Base-by-base conservation (phyloP, 2,797 vertebrate genomes). In the Sebastes iracundus region DNA sequence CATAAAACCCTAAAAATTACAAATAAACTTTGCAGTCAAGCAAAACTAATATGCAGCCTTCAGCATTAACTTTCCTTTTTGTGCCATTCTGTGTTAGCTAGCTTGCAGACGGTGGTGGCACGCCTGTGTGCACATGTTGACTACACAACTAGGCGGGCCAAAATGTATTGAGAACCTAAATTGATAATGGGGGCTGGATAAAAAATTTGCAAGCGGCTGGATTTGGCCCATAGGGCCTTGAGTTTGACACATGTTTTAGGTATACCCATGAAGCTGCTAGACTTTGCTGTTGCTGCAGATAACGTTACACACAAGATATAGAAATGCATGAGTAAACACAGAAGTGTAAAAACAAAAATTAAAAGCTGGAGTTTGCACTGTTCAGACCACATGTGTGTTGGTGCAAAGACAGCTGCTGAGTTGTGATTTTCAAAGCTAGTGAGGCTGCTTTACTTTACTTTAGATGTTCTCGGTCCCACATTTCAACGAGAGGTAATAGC, bases 281-380 rank as follows among this genome's bases (percentile, higher is more conserved):
- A 53, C 49, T 32, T 53, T 28, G 60, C 46, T 76, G 58, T 22
- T 59, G 30, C 70, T 69, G 53, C 20, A 75, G 74, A 53, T 74
- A 69, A 77, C 14, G 3, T 32, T 20, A 62, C 23, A 25, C 52
- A 55, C 18, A 28, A 25, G 32, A 59, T 72, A 53, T 65, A 12
- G 22, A 72, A 65, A 52, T 11, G 20, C 38, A 28, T 9, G 32
- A 52, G 73, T 69, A 60, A 81, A 82, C 53, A 76, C 6, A 14
- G 18, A 60, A 75, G 38, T 38, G 46, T 64, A 79, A 82, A 88
- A 55, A 65, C 11, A 22, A 7, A 56, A 60, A 66, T 46, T 14
- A 46, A 2, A 25, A 32, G 38, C 20, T 12, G 5, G 13, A 63
- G n/a, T 16, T 3, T 9, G 23, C 20, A 7, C 3, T 56, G 65